Evolutionary conservation across 2,797 vertebrate genomes (phyloP), one percentile per base, ranked within the genome.

Genomic region (Syngnathus acus): DNA sequence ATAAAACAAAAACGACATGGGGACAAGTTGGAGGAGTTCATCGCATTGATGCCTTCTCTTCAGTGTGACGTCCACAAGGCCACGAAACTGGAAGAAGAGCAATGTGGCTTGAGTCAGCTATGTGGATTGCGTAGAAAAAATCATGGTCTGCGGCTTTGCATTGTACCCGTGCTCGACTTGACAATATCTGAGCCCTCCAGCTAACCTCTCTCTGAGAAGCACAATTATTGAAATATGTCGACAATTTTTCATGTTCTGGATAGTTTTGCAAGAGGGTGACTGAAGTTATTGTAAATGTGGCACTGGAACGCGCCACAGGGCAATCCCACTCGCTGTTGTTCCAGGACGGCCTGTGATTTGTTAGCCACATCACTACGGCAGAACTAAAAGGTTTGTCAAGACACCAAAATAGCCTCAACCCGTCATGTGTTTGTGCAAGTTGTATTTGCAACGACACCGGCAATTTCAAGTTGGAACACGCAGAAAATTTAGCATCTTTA

Each of bases 71-170:
- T 61, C 58, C 58, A 6, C 58, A 21, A 61, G 39, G 58, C 58
- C 19, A 39, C 9, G 39, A n/a, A 61, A 61, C 59, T 43, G 59
- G 55, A 58, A 38, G 59, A 61, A 61, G 53, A 43, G 65, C 62
- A 67, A 65, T 81, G 66, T 69, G 73, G 67, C 69, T 70, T 73
- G 40, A 75, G 68, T 71, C 65, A 70, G 57, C 66, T 69, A 64
- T 72, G 63, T 6, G 69, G 63, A 76, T 64, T 62, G 51, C 48
- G 68, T 62, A 9, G 73, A 55, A 68, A 76, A 72, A 75, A 61
- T 67, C 3, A 58, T 53, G 26, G 14, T 45, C 54, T 48, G 60
- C 53, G 67, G 26, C 67, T 40, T 69, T 72, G 62, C 55, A 68
- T 72, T 66, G 65, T 73, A 67, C 47, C 55, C 59, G 63, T 70